phyloP scores from a whole-genome alignment of 2,797 vertebrate species.

The Micromesistius poutassou region DNA sequence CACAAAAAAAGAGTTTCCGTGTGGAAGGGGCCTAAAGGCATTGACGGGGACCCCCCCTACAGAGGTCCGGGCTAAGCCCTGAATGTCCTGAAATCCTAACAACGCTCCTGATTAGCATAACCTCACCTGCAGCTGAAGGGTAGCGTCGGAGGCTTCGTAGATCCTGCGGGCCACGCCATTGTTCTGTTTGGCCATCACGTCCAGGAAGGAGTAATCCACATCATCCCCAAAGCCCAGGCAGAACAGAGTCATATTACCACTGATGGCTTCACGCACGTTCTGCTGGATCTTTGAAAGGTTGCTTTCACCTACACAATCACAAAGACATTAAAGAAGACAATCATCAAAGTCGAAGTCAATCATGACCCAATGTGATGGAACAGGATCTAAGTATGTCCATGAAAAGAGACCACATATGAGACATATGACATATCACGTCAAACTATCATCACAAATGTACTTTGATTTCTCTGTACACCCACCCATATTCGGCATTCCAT shows the following conservation, averaged over 20 bases:
- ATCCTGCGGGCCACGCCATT: constrained; percentile 85
- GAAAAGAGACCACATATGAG: neutral
- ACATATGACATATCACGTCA: neutral
- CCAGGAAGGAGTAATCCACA: constrained; percentile 83
- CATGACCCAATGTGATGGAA: neutral
- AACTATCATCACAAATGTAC: neutral
- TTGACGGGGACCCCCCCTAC: too few relatives aligned
- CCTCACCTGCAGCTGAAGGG: constrained; percentile 84
- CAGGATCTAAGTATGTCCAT: neutral
- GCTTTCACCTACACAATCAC: neutral
- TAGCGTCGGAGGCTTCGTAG: constrained; percentile 83
- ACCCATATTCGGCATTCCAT: constrained; percentile 85
- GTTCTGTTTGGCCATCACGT: constrained; percentile 83
- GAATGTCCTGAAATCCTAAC: too few relatives aligned
- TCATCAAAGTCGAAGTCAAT: too few relatives aligned
- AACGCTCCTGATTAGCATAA: neutral
- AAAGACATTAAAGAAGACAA: neutral
- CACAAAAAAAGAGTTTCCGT: too few relatives aligned
- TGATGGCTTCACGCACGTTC: constrained; percentile 68
- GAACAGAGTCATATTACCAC: constrained; percentile 76
- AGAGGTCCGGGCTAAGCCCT: too few relatives aligned
- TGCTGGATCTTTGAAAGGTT: constrained; percentile 65
- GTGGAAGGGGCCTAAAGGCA: too few relatives aligned
- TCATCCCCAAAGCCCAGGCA: constrained; percentile 87
- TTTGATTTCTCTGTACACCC: constrained; percentile 14